Base-by-base conservation (phyloP, 1,140 invertebrate species). In the Cyphomyrmex costatus region DNA sequence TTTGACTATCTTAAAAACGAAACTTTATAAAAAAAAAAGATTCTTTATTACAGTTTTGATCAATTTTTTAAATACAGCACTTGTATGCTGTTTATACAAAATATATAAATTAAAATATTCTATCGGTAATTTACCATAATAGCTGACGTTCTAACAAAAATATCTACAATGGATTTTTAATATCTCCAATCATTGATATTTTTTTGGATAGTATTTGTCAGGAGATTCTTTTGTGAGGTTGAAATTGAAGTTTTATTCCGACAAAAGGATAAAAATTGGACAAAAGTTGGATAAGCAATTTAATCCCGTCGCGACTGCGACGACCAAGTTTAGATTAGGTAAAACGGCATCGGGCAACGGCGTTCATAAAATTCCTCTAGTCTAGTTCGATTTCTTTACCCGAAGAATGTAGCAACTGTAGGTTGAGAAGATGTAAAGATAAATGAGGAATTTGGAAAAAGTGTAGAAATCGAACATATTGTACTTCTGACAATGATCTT, bases 321-420 rank as follows among this genome's bases (percentile, higher is more conserved):
- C 24, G 33, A 58, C 51, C 33, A 83, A 83, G 24, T 83, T 74
- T 82, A 82, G 53, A 60, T 60, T 74, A 83, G 33, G 12, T 42
- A 30, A 82, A 82, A 46, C 36, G 49, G 53, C 51, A 61, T 0
- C 36, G 66, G 66, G 36, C 36, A 61, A 74, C n/a, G 79, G 24
- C 19, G 65, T 73, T 83, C 36, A 27, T 24, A 33, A 83, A 83
- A 74, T 83, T 73, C 33, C 65, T 80, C 10, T n/a, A 46, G 14
- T 66, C 6, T 60, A n/a, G 2, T 24, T 46, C 3, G 27, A 74
- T 19, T 61, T 24, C 19, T 60, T 60, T 42, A 73, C 73, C 12
- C 14, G 14, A 74, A 61, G 42, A 61, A 74, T 49, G 6, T 73
- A 27, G 68, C 68, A 83, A 74, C 19, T 74, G n/a, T n/a, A 83